Evolutionary conservation across 2,113 vertebrate genomes (phyloP).

Genomic region (Microcebus griseorufus): DNA sequence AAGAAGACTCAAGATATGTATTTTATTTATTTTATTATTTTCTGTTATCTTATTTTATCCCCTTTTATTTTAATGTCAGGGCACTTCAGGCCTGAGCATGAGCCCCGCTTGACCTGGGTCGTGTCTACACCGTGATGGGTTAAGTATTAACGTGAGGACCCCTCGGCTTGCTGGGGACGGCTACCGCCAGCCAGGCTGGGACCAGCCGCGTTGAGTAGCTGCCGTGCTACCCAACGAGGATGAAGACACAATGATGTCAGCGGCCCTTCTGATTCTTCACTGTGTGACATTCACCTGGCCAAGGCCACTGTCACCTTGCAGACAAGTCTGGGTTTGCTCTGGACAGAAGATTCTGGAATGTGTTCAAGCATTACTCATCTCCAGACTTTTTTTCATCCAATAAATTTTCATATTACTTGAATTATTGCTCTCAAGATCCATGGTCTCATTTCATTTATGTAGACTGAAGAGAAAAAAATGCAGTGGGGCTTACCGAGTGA

Average conservation of each 20-base stretch:
- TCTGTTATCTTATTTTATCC: not conserved
- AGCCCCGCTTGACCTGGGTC: fast-evolving
- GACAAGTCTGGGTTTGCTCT: not conserved
- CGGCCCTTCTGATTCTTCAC: not conserved
- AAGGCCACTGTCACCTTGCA: slow-evolving; percentile 30
- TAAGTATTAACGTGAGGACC: fast-evolving
- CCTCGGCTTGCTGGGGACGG: fast-evolving
- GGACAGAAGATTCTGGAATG: slow-evolving; percentile 48
- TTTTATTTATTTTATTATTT: not conserved
- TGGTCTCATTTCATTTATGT: slow-evolving; percentile 28
- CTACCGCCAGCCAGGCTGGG: not conserved
- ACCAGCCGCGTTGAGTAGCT: not conserved
- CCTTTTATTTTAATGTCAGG: not conserved
- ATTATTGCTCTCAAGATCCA: not conserved
- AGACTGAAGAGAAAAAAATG: not conserved
- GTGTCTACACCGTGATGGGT: fast-evolving
- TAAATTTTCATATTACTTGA: not conserved
- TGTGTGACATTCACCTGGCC: not conserved
- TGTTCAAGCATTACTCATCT: slow-evolving; percentile 70
- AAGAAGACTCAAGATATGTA: not conserved
- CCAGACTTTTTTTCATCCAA: not conserved
- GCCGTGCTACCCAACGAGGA: fast-evolving
- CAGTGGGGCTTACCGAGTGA: not conserved
- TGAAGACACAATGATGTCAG: not conserved
- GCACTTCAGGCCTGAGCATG: not conserved